Base-by-base conservation (phyloP, 2,113 vertebrate species). In the Brachirus orientalis region DNA sequence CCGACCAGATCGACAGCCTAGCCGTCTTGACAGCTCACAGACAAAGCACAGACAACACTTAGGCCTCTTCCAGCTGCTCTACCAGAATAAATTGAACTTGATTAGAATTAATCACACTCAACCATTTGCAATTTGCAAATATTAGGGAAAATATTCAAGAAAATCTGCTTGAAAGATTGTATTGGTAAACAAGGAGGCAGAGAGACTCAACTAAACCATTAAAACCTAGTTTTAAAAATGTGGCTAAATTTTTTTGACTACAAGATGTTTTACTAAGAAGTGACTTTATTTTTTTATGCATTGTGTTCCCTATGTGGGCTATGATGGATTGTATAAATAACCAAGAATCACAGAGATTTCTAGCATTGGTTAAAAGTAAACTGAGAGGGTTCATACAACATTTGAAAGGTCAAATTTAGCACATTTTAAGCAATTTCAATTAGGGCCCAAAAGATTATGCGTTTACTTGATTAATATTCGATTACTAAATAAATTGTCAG, bases 51-150 rank as follows among this genome's bases (percentile, higher is more conserved):
- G 75, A 73, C 81, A 87, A 83, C 85, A 86, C 83, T 86, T 77
- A 66, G 84, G 85, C 83, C 80, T 89, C 76, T 86, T 92, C 90
- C 92, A 93, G 92, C 89, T 93, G 91, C 89, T 93, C 84, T 44
- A 66, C 52, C 50, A 83, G 90, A 90, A 90, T 93, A 92, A 92
- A 92, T 92, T 92, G 88, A 90, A 90, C 88, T 91, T 89, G 80
- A 93, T 93, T 92, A 90, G 89, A 93, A 92, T 92, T 87, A 91
- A 92, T 92, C 86, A 83, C 82, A 78, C 85, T 85, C 79, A 82
- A 86, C 73, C 61, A 80, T 56, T 73, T 69, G 84, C 75, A 85
- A 90, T 91, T 91, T 92, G 87, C 86, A 91, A 91, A 85, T 90
- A 89, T 86, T 65, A 59, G 61, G 74, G 59, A 80, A 86, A 87